Evolutionary conservation across 23 tunicate genomes (phyloP).

Genomic region (Halocynthia aurantium): DNA sequence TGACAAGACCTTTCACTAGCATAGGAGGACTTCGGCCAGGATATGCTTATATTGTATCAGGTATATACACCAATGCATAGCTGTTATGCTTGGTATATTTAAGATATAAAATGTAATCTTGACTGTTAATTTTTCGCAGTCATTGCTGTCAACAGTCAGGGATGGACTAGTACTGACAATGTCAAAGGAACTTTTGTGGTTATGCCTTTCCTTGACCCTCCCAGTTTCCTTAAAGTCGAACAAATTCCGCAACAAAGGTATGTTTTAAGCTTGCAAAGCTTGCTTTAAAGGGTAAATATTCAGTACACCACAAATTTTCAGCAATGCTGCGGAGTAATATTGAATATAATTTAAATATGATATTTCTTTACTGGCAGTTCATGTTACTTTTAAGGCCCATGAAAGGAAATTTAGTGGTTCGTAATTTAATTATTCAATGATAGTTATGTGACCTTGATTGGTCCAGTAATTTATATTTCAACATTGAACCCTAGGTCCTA

Average conservation of each 20-base stretch:
- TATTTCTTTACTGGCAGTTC: too few relatives aligned
- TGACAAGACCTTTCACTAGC: background rate
- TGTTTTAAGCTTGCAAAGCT: background rate
- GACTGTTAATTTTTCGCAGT: constrained; percentile 1
- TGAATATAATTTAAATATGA: too few relatives aligned
- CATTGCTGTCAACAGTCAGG: constrained; percentile 4
- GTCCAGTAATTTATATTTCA: too few relatives aligned
- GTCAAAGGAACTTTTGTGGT: constrained; percentile 11
- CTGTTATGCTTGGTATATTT: background rate
- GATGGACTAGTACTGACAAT: constrained; percentile 14
- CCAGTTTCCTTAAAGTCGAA: background rate
- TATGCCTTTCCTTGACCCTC: constrained; percentile 21
- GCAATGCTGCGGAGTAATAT: too few relatives aligned
- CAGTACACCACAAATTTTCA: too few relatives aligned
- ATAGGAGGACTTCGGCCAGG: constrained; percentile 10
- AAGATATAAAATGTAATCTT: background rate
- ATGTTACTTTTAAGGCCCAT: too few relatives aligned
- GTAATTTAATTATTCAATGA: too few relatives aligned
- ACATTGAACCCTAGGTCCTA: too few relatives aligned
- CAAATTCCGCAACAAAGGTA: background rate
- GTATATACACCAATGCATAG: background rate
- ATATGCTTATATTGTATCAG: constrained; percentile 10
- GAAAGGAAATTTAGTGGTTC: too few relatives aligned
- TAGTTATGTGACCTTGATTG: too few relatives aligned
- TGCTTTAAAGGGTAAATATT: too few relatives aligned